Percentiles rank a stretch among this genome's conserved stretches.
Evolutionary conservation across 2,113 vertebrate genomes (phyloP).

Genomic region (Trogon surrucura): DNA sequence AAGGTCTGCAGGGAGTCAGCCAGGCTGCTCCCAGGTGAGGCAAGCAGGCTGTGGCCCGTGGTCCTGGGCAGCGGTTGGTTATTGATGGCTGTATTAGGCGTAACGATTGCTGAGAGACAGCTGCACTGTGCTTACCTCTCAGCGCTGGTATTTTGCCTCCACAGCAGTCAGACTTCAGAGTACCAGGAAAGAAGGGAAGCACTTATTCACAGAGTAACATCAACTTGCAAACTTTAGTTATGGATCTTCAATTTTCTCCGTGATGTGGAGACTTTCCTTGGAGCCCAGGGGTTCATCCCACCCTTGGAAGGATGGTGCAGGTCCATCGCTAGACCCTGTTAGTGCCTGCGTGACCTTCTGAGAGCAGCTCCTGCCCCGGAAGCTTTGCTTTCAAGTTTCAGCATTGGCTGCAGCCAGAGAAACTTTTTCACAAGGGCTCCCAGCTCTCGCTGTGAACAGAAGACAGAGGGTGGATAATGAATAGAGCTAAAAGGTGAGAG

Average conservation of each 20-base stretch:
- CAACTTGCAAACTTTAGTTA: background rate
- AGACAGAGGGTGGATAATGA: background rate
- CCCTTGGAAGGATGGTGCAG: background rate
- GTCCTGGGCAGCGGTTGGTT: background rate
- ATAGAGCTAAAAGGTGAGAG: slow-evolving; percentile 3
- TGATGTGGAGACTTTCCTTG: background rate
- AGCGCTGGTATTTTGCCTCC: background rate
- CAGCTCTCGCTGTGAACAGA: background rate
- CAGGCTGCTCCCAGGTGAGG: background rate
- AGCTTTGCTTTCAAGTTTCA: background rate
- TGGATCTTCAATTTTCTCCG: background rate
- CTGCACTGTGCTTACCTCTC: background rate
- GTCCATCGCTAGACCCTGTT: background rate
- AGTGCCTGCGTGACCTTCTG: background rate
- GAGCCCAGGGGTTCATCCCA: background rate
- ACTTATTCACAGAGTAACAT: background rate
- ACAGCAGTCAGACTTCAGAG: background rate
- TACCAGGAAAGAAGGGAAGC: background rate
- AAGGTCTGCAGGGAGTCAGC: background rate
- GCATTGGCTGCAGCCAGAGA: background rate
- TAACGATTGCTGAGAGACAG: background rate
- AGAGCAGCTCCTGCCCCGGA: background rate
- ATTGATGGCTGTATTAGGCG: background rate
- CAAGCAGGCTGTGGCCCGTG: background rate
- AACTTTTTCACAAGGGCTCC: background rate